phyloP scores from a whole-genome alignment of 2,113 vertebrate species.

The Mirounga angustirostris region DNA sequence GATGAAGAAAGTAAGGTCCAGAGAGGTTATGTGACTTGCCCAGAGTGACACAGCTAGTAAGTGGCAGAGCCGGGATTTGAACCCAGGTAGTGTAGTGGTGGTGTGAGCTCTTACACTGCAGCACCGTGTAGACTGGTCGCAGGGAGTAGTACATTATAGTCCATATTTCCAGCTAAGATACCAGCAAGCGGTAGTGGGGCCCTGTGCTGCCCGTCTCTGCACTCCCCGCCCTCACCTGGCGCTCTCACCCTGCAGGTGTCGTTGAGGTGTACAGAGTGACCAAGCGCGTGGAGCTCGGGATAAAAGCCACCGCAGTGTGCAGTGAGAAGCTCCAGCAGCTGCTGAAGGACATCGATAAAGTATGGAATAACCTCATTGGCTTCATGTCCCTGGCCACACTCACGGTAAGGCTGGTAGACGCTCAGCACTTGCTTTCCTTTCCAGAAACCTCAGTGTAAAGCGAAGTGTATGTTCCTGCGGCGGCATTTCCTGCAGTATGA shows the following conservation, averaged over 20 bases:
- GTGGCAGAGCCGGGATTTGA: background rate
- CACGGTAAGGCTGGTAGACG: conserved; percentile 89
- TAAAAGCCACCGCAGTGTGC: conserved; percentile 98
- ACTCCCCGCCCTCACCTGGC: background rate
- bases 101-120: background rate
- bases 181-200: background rate
- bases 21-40: background rate
- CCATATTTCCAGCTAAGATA: background rate
- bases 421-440: background rate
- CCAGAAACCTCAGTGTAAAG: background rate
- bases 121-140: background rate
- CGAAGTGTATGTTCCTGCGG: background rate
- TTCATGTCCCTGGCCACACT: conserved; percentile 98
- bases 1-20: conserved; percentile 13
- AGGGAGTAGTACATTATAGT: background rate
- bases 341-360: conserved; percentile 96
- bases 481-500: background rate
- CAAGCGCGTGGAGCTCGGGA: conserved; percentile 96
- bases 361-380: conserved; percentile 98
- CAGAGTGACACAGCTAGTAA: background rate
- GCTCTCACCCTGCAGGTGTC: conserved; percentile 89
- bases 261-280: conserved; percentile 98
- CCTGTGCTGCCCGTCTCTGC: background rate
- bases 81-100: background rate
- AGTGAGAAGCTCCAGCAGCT: conserved; percentile 97